Evolutionary conservation across 1,140 invertebrate species (phyloP), one percentile per base, ranked within the genome.

Genomic region (Papilio machaon): DNA sequence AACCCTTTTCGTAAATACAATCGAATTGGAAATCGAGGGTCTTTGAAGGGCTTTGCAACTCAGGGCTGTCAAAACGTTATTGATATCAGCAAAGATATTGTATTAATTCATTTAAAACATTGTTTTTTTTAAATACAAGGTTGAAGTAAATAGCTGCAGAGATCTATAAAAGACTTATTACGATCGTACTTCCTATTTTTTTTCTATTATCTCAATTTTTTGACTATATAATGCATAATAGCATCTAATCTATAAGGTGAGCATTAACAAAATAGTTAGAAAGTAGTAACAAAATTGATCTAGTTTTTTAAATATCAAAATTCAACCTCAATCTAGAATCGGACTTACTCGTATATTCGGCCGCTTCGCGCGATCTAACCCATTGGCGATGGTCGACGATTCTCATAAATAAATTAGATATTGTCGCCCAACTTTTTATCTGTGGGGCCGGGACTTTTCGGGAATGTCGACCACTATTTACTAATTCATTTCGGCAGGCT

Each of bases 401-500:
- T 91, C 90, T 92, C 88, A 92, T 93, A 91, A 91, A 93, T 93
- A 92, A 91, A 93, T 91, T 93, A 91, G 86, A 83, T 73, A 83
- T 88, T 87, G 89, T 88, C 86, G 86, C 81, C 79, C 81, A 70
- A 84, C 87, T 92, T 93, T 93, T 93, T 92, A 86, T 81, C 83
- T 83, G 80, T 81, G 80, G 76, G 86, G 83, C 85, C 30, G 84
- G 82, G 85, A 85, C 87, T 83, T 82, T 81, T 83, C 76, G 89
- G 88, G 92, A 93, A 92, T 92, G 92, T 91, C 91, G 87, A 92
- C 86, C 89, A 84, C 90, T 87, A 91, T 93, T 93, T 87, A 93
- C 90, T 92, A 93, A 92, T 92, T 92, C 89, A 90, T 91, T 92
- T 92, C 85, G 89, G 87, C 91, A 89, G 89, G 64, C 80, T 81